Base-by-base conservation (phyloP, 2,888 invertebrate species). In the Melangyna quadrimaculata region DNA sequence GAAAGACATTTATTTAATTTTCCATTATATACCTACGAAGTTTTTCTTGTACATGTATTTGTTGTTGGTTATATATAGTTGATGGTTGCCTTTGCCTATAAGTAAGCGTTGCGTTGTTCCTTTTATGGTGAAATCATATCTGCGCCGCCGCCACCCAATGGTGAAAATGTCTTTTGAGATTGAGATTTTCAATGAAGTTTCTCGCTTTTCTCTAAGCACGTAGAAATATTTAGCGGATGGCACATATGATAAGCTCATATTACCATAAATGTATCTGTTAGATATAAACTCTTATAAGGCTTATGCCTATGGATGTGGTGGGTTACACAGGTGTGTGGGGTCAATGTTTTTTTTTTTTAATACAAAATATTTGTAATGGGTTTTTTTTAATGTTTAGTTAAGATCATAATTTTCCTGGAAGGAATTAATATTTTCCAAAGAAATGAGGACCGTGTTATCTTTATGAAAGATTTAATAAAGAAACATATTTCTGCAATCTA, bases 1-100 rank as follows among this genome's bases (percentile, higher is more conserved):
- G 61, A 65, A 79, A 84, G 79, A 84, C 65, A 84, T 84, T 75
- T 84, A 84, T 84, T 80, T 80, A 77, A 77, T 80, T 77, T 79
- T 59, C 65, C 48, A 67, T 37, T 61, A 22, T 61, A 22, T 43
- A 24, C 40, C 37, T 67, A 19, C 29, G 67, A 55, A 48, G 57
- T 48, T 59, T 59, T 32, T 57, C 9, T 12, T 77, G 37, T 70
- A n/a, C n/a, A n/a, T 70, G 63, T 61, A 48, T 37, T 37, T 40
- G 45, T 45, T 40, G n/a, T 40, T 37, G 14, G 32, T n/a, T 78
- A 35, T 12, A 22, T 63, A 69, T 65, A 4, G n/a, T 17, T 29
- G 55, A 10, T 61, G 24, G 37, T 43, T 63, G 43, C n/a, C 6
- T 27, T 4, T 27, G 6, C 19, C 29, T 19, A 12, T 17, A 27